Base-by-base conservation (phyloP, 2,888 invertebrate genomes). In the Trypoxylon attenuatum region DNA sequence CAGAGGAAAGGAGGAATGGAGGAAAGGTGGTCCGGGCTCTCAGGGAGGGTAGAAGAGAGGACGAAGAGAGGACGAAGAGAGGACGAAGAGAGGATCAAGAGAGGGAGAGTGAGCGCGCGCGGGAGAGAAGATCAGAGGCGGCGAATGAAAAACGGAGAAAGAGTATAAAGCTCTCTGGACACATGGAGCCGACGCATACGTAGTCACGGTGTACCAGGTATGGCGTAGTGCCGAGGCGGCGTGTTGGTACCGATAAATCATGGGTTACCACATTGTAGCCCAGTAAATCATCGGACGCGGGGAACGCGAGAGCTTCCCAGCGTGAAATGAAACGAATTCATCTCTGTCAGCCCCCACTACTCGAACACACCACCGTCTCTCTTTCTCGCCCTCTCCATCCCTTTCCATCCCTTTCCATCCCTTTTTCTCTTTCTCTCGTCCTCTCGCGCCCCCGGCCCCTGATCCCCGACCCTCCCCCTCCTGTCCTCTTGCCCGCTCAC, bases 181-280 rank as follows among this genome's bases (percentile, higher is more conserved):
- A 80, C 79, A 78, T 77, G 78, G 77, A 70, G 71, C 51, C 72
- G 76, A 81, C 81, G 80, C 82, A 81, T 82, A 80, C 82, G 80
- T 80, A 78, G 79, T 75, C 79, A 78, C 74, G 79, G 78, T 50
- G 45, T 60, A 77, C 82, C 86, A 86, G 86, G 86, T 86, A 86
- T 82, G 84, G 84, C 84, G 85, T 84, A 82, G 84, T 87, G 88
- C 87, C 87, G 88, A 88, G 88, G 88, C 89, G 88, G 89, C 89
- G 89, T 89, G 89, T 89, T 89, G 89, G 89, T 89, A 87, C 87
- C 88, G 82, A 90, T 91, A 91, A 90, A 91, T 91, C 90, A 90
- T 90, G 90, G 90, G 90, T 90, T 90, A 90, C 91, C 91, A 90
- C 90, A 90, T 90, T 90, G 90, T 90, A 90, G 89, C 89, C 89